Base-by-base conservation (phyloP, 2,888 invertebrate species). In the Xestobium rufovillosum region DNA sequence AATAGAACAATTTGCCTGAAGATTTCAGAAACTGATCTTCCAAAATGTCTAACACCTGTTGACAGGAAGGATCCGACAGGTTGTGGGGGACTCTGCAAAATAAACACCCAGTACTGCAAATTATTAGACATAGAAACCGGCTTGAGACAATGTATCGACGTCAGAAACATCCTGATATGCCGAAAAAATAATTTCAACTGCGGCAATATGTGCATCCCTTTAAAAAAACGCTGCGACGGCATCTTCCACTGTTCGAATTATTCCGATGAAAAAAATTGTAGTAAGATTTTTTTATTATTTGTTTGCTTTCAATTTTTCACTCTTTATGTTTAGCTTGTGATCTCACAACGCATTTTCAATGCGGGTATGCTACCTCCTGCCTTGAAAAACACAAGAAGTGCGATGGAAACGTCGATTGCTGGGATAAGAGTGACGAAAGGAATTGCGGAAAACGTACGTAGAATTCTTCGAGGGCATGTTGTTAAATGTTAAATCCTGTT, bases 371-470 rank as follows among this genome's bases (percentile, higher is more conserved):
- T 31, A 81, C 82, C 47, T 83, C 83, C 31, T 85, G 84, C 62
- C 70, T 85, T 40, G 66, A 77, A n/a, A 70, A 75, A 43, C 65
- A 66, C n/a, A 78, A 76, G 58, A 69, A 71, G 50, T 85, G 84
- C 60, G 78, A 85, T 56, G 78, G 81, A 23, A 66, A 73, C 41
- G 75, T 83, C 41, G 83, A 85, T 59, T 85, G 84, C 57, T 84
- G 83, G 83, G 83, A 85, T 60, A 80, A 78, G 37, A 71, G 72
- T 25, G 84, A 85, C 56, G 85, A 85, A 71, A 65, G 75, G 17
- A 76, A 80, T 60, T 84, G 84, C 59, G 77, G 77, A 31, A 63
- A 68, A 57, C 73, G 80, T 80, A 65, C 61, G 65, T 51, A n/a
- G n/a, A n/a, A n/a, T n/a, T n/a, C n/a, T n/a, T n/a, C n/a, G n/a